Conservation (phyloP, 2,113 vertebrate genomes). For the Nothobranchius furzeri region DNA sequence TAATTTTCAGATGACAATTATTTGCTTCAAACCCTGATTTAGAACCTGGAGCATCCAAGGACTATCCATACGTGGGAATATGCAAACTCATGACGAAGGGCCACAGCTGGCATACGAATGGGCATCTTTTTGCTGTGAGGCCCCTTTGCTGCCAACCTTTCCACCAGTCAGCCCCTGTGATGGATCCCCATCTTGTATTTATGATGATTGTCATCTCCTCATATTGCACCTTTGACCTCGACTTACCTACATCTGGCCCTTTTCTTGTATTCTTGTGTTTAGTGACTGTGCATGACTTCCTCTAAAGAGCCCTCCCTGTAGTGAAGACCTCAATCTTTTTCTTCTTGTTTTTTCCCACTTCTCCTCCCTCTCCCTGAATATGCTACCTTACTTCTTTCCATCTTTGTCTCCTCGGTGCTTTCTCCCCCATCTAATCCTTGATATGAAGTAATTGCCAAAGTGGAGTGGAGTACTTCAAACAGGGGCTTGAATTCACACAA, state of each 20-base stretch:
- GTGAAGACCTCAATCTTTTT: slow-evolving; percentile 50
- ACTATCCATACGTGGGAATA: too few relatives aligned
- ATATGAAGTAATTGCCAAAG: slow-evolving; percentile 79
- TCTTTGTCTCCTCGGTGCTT: slow-evolving; percentile 53
- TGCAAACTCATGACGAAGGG: too few relatives aligned
- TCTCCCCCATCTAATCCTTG: slow-evolving; percentile 77
- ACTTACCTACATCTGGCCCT: slow-evolving; percentile 24
- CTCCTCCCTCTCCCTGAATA: slow-evolving; percentile 43
- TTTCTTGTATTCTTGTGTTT: slow-evolving; percentile 44
- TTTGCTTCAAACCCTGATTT: too few relatives aligned
- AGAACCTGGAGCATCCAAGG: too few relatives aligned
- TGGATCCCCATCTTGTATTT: neutral
- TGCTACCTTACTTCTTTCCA: slow-evolving; percentile 45
- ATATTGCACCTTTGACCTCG: slow-evolving; percentile 18
- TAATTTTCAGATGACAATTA: too few relatives aligned
- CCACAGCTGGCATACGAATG: too few relatives aligned
- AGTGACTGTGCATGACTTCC: slow-evolving; percentile 31
- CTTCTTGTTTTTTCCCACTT: slow-evolving; percentile 35
- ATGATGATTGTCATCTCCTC: slow-evolving; percentile 23
- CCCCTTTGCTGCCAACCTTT: too few relatives aligned
- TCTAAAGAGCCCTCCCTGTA: slow-evolving; percentile 29
- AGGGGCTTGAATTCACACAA: slow-evolving; percentile 60
- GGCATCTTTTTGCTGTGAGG: too few relatives aligned
- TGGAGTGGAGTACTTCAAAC: slow-evolving; percentile 77
- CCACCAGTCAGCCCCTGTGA: too few relatives aligned